A percentile compares a stretch with the other conserved stretches of the same genome.
Conservation (phyloP, 1,140 invertebrate species). For the Rhyzopertha dominica region DNA sequence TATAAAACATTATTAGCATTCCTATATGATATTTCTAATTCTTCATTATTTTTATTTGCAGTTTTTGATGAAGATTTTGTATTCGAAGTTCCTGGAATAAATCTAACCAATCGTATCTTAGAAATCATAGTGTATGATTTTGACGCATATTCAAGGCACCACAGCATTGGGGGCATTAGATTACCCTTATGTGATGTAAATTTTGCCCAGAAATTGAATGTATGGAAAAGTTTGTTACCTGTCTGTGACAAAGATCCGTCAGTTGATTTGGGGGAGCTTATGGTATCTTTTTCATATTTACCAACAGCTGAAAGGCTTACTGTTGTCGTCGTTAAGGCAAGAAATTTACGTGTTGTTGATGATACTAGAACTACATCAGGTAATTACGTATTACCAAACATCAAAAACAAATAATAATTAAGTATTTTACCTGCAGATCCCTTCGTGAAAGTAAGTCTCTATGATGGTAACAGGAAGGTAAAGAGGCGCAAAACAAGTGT, state of each 20-base stretch:
- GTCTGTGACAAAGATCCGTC: constrained; percentile 43
- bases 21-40: too few relatives aligned
- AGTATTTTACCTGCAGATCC: constrained; percentile 58
- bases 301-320: constrained; percentile 61
- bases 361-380: constrained; percentile 50
- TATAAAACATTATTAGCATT: too few relatives aligned
- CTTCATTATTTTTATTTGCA: constrained; percentile 44
- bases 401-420: neutral
- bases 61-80: constrained; percentile 68
- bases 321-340: constrained; percentile 61
- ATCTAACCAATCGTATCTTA: constrained; percentile 50
- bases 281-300: constrained; percentile 64
- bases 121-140: constrained; percentile 59
- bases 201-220: constrained; percentile 41
- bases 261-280: constrained; percentile 56
- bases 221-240: constrained; percentile 44
- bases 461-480: constrained; percentile 65
- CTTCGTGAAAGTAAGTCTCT: constrained; percentile 78
- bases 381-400: constrained; percentile 15
- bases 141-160: constrained; percentile 60
- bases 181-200: constrained; percentile 49
- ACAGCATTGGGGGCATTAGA: constrained; percentile 54
- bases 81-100: constrained; percentile 63
- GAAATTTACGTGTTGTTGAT: constrained; percentile 56
- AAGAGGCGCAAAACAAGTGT: constrained; percentile 88